These are phyloP conservation scores for Eueremaeus valkanovi DNA, from an alignment of 2,888 invertebrate species.

Conservation along the genomic window DNA sequence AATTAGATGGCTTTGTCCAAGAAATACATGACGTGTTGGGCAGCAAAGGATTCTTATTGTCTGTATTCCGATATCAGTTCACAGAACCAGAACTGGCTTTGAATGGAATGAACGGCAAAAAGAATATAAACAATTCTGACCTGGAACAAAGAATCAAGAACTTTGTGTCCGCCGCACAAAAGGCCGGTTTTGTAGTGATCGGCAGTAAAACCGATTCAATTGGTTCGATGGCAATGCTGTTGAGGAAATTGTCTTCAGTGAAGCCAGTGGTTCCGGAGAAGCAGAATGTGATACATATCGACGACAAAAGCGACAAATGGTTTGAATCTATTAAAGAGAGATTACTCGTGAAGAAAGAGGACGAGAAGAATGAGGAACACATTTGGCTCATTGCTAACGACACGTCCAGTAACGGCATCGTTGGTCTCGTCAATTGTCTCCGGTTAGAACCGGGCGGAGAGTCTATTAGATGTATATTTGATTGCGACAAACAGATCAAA, in stretches of 20 bases:
- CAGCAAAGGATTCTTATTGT: conserved; percentile 65
- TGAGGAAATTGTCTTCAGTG: neutral
- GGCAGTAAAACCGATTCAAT: conserved; percentile 1
- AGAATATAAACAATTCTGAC: neutral
- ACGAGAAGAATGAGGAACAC: conserved; percentile 53
- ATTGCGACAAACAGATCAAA: conserved; percentile 27
- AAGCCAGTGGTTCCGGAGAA: conserved; percentile 27
- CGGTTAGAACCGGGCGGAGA: conserved; percentile 78
- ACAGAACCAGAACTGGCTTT: conserved; percentile 9
- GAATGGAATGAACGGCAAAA: conserved; percentile 1
- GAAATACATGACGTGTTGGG: conserved; percentile 59
- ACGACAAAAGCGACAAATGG: conserved; percentile 58
- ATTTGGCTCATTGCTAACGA: conserved; percentile 65
- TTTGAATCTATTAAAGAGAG: conserved; percentile 72
- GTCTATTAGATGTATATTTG: conserved; percentile 61
- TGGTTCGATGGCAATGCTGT: neutral
- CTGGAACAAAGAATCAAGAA: neutral
- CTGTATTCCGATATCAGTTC: conserved; percentile 45
- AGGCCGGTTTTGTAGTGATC: neutral
- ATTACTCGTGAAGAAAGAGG: conserved; percentile 68
- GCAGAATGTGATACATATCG: conserved; percentile 40
- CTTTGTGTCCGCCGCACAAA: neutral
- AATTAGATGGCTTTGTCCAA: conserved; percentile 43
- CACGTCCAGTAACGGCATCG: conserved; percentile 62
- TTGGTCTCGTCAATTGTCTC: conserved; percentile 86